phyloP scores from a whole-genome alignment of 2,113 vertebrate genomes.

The Amphiprion ocellaris region DNA sequence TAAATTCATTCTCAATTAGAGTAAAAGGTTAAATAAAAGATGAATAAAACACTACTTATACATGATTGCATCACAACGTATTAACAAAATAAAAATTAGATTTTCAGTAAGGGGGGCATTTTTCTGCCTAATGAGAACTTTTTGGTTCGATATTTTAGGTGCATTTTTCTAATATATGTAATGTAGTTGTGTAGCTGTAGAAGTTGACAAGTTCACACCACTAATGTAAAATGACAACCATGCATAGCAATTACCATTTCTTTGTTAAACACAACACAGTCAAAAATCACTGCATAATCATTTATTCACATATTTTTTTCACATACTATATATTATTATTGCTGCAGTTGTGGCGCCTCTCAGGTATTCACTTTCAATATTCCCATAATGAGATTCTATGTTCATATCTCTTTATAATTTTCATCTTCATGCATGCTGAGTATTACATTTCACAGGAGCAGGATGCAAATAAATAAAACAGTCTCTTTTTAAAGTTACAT shows the following conservation, averaged over 20 bases:
- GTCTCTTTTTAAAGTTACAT: conserved; percentile 80
- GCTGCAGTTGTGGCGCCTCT: conserved; percentile 84
- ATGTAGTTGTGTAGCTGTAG: neutral
- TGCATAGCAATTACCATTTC: neutral
- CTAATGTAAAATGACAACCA: neutral
- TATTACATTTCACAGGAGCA: conserved; percentile 85
- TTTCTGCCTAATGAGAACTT: too few relatives aligned
- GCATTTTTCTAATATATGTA: neutral
- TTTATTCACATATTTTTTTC: conserved; percentile 81
- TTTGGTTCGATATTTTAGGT: too few relatives aligned
- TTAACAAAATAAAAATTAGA: too few relatives aligned
- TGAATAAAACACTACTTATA: too few relatives aligned
- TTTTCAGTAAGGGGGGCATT: too few relatives aligned
- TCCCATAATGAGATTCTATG: conserved; percentile 78
- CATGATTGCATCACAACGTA: too few relatives aligned
- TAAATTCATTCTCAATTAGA: too few relatives aligned
- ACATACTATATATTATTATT: conserved; percentile 85
- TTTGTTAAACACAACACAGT: conserved; percentile 60
- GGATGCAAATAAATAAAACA: conserved; percentile 86
- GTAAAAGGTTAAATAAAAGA: too few relatives aligned
- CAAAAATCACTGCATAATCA: conserved; percentile 77
- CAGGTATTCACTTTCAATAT: conserved; percentile 71
- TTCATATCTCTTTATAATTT: conserved; percentile 76
- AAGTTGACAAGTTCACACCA: neutral
- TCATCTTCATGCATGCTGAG: conserved; percentile 85